Percentiles rank a stretch among this genome's conserved stretches.
These are phyloP conservation scores for Piezodorus guildinii DNA, from an alignment of 1,140 invertebrate genomes.

Conservation along the genomic window DNA sequence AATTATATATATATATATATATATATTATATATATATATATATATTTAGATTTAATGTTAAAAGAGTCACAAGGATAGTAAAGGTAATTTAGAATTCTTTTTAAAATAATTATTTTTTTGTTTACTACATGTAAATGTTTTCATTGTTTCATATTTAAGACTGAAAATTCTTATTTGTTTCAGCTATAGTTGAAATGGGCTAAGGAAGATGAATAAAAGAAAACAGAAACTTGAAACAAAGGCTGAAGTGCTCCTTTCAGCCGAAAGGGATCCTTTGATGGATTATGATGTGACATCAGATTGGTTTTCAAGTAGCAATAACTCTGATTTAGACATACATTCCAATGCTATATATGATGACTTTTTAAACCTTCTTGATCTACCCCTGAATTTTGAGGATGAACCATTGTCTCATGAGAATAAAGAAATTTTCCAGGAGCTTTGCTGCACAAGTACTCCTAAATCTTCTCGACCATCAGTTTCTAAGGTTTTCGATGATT, in stretches of 20 bases:
- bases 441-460: slow-evolving; percentile 1
- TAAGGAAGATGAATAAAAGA: slow-evolving; percentile 3
- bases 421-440: slow-evolving; percentile 11
- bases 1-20: no score
- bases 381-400: not conserved
- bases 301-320: slow-evolving; percentile 2
- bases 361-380: not conserved
- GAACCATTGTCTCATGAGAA: not conserved
- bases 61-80: no score
- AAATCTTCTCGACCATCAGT: not conserved
- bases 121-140: no score
- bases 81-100: no score
- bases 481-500: not conserved
- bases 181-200: not conserved
- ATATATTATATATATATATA: no score
- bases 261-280: not conserved
- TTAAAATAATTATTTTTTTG: no score
- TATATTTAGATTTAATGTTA: no score
- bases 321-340: not conserved
- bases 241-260: not conserved
- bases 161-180: not conserved
- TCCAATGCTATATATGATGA: not conserved
- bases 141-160: no score
- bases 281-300: not conserved
- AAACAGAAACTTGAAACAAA: slow-evolving; percentile 4